Percentiles rank a stretch among this genome's conserved stretches.
Conservation (phyloP, 2,113 vertebrate genomes). For the Haplochromis vanheusdeni region DNA sequence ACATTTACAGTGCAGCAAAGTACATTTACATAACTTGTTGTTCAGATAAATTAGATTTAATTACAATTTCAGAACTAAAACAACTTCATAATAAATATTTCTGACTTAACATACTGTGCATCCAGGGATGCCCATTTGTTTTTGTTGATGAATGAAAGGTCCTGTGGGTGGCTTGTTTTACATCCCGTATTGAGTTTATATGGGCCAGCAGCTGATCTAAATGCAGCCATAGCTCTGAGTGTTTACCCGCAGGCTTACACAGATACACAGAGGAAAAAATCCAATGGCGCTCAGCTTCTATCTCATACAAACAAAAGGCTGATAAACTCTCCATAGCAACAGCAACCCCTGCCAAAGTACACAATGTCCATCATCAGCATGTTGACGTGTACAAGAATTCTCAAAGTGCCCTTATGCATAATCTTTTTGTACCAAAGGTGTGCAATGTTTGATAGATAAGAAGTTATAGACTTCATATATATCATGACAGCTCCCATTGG, state of each 20-base stretch:
- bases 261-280: slow-evolving; percentile 13
- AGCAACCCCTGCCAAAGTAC: background rate
- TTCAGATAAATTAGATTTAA: too few species aligned
- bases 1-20: too few species aligned
- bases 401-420: background rate
- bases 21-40: too few species aligned
- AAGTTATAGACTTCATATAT: background rate
- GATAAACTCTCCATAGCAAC: slow-evolving; percentile 18
- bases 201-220: background rate
- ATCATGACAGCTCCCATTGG: background rate
- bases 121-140: background rate
- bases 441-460: background rate
- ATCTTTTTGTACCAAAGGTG: background rate
- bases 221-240: background rate
- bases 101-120: too few species aligned
- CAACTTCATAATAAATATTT: too few species aligned
- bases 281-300: background rate
- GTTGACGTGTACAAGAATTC: background rate
- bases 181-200: background rate
- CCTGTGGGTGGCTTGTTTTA: background rate
- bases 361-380: background rate
- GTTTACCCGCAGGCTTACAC: background rate
- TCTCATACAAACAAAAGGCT: slow-evolving; percentile 13
- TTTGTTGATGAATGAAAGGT: background rate
- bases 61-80: too few species aligned